Conservation (phyloP, 2,888 invertebrate genomes). For the Protonemura montana region DNA sequence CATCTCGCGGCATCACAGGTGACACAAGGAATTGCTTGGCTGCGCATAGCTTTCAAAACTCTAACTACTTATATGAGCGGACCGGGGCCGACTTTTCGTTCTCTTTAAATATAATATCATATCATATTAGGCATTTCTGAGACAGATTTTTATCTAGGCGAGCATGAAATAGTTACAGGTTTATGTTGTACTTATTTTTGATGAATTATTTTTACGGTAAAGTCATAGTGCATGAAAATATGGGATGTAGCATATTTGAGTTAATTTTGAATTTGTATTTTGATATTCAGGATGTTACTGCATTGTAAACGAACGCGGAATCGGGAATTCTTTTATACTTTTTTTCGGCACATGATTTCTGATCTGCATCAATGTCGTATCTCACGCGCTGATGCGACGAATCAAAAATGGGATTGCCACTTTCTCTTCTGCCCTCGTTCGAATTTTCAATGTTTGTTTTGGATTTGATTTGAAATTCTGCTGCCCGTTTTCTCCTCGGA, state of each 20-base stretch:
- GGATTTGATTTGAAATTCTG: not conserved
- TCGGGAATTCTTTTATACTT: not conserved
- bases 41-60: not conserved
- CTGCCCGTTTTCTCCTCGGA: not conserved
- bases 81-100: not conserved
- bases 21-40: not conserved
- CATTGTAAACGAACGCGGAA: not conserved
- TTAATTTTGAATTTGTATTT: not conserved
- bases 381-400: not conserved
- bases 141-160: not conserved
- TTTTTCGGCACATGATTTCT: not conserved
- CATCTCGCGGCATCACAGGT: not conserved
- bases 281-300: not conserved
- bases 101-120: not conserved
- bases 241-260: not conserved
- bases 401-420: constrained; percentile 24
- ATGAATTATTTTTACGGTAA: not conserved
- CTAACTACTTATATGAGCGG: not conserved
- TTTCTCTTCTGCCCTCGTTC: constrained; percentile 32
- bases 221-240: not conserved
- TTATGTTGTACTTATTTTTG: not conserved
- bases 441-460: constrained; percentile 23
- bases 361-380: not conserved
- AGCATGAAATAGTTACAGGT: not conserved
- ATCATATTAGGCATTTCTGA: not conserved